phyloP scores from a whole-genome alignment of 1,140 invertebrate genomes.

The Maniola jurtina region DNA sequence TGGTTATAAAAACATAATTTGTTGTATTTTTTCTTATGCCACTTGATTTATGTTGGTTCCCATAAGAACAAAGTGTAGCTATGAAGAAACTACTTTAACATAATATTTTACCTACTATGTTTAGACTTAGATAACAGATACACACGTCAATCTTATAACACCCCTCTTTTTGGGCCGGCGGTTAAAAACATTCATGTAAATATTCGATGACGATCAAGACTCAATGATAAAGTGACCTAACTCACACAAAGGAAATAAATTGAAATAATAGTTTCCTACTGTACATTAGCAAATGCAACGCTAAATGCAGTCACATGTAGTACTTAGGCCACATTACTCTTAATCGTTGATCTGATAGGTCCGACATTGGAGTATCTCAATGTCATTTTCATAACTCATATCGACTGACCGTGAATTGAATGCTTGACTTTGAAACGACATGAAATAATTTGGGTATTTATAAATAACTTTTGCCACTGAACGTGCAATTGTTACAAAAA shows the following conservation, averaged over 20 bases:
- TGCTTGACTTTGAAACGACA: conserved; percentile 7
- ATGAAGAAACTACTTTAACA: neutral
- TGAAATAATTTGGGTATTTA: neutral
- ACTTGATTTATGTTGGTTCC: neutral
- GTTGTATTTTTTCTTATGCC: neutral
- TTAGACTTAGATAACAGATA: too few species aligned
- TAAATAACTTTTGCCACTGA: neutral
- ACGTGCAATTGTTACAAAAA: neutral
- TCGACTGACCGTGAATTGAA: neutral
- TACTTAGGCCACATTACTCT: neutral
- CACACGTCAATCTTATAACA: too few species aligned
- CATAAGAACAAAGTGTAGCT: conserved; percentile 3
- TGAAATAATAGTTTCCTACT: too few species aligned
- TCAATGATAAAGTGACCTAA: too few species aligned
- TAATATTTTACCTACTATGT: too few species aligned
- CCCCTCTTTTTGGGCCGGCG: too few species aligned
- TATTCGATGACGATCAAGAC: too few species aligned
- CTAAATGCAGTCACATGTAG: neutral
- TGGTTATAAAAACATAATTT: conserved; percentile 2
- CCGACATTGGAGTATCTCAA: neutral
- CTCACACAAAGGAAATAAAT: too few species aligned
- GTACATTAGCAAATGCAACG: neutral
- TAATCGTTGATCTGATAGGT: conserved; percentile 3
- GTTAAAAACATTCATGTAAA: too few species aligned
- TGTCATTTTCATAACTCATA: conserved; percentile 6